Evolutionary conservation across 2,113 vertebrate species (phyloP), one percentile per base, ranked within the genome.

Genomic region (Toxotes jaculatrix): DNA sequence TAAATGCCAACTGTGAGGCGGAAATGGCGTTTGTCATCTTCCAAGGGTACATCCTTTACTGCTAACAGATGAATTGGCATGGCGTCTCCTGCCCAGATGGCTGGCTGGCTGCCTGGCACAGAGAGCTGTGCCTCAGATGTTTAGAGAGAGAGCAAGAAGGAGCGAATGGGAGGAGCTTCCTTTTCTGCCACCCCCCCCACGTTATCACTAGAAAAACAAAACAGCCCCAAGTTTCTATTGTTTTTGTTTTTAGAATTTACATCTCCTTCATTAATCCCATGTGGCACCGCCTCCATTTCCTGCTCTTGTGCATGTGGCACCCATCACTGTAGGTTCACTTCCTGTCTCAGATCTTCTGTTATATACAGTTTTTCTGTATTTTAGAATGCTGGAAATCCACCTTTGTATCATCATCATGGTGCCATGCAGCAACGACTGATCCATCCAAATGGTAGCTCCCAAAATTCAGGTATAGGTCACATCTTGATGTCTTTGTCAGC

Each of bases 101-200:
- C 88, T 91, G 90, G 85, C 88, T 93, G 91, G 84, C 89, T 93
- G 90, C 87, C 88, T 95, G 94, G 95, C 94, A 95, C 88, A 80
- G 70, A 89, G 81, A 88, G 79, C 84, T 77, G 91, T 87, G 86
- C 87, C 84, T 89, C 82, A 87, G 83, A 90, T 90, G 80, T 79
- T 81, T 75, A 79, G 89, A 85, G 88, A 87, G 82, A 92, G 88
- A 91, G 86, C 60, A 63, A 74, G 91, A 77, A 76, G 69, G 78
- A 88, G 90, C 9, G 67, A 85, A 86, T 82, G 83, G 95, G 95
- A 93, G 95, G 94, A 77, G 92, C 92, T 92, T 94, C 70, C 59
- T 87, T 88, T 89, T 86, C 76, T 90, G 87, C 90, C 84, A 81
- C 89, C 74, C 79, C 82, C 83, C 85, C 86, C 82, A 79, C 73